Evolutionary conservation across 2,888 invertebrate species (phyloP).

Genomic region (Blastobasis lacticolella): DNA sequence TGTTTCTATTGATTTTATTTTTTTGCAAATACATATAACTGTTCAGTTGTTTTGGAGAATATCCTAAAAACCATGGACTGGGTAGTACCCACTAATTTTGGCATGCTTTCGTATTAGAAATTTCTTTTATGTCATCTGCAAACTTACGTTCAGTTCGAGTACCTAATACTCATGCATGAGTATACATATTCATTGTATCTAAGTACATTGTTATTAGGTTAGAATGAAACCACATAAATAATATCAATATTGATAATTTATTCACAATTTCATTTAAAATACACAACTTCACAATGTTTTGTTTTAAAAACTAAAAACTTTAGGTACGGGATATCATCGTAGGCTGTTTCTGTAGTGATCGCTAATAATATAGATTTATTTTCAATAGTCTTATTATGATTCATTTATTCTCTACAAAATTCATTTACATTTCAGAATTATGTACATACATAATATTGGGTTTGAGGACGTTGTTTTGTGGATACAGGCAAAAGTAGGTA

Average conservation of each 20-base stretch:
- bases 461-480: slow-evolving; percentile 36
- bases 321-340: slow-evolving; percentile 67
- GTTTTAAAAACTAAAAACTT: slow-evolving; percentile 71
- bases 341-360: slow-evolving; percentile 57
- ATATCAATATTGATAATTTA: slow-evolving; percentile 75
- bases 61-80: too few relatives aligned
- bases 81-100: too few relatives aligned
- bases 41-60: not conserved
- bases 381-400: slow-evolving; percentile 45
- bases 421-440: slow-evolving; percentile 52
- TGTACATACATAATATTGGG: slow-evolving; percentile 47
- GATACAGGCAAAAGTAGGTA: slow-evolving; percentile 15
- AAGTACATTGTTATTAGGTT: not conserved
- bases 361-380: slow-evolving; percentile 58
- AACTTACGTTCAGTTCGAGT: too few relatives aligned
- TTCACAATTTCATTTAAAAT: slow-evolving; percentile 75
- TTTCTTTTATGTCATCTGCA: too few relatives aligned
- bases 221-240: slow-evolving; percentile 31
- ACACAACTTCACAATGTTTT: slow-evolving; percentile 72
- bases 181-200: not conserved
- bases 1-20: too few relatives aligned
- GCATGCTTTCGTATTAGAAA: too few relatives aligned
- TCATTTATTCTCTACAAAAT: slow-evolving; percentile 52
- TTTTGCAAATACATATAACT: not conserved
- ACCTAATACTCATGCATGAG: too few relatives aligned